Evolutionary conservation across 2,888 invertebrate genomes (phyloP), one percentile per base, ranked within the genome.

Genomic region (Pristionchus mayeri): DNA sequence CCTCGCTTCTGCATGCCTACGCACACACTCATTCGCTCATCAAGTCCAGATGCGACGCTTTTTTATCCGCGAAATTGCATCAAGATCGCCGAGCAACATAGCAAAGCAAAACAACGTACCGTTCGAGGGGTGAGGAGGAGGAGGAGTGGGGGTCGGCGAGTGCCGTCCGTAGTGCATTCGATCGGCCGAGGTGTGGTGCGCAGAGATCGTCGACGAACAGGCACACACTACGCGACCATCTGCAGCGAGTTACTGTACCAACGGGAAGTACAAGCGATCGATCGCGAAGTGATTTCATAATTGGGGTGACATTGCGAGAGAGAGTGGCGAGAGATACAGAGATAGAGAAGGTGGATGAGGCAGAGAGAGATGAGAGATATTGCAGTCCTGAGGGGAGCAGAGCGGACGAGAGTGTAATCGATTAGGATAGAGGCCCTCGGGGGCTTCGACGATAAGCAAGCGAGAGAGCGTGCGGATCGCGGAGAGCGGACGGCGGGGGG

Each of bases 41-140:
- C 63, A 63, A 63, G 63, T 37, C 34, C 63, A 63, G 63, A 63
- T 63, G 63, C 34, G 18, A 18, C 16, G 63, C 13, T 13, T 63
- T 16, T 63, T 34, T 63, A 4, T 71, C 30, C 24, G 21, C 16
- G 54, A 54, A 54, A 54, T 21, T 16, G n/a, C 54, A n/a, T n/a
- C 40, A 40, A 11, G 37, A 71, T 40, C 63, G 71, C 40, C 71
- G 40, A 44, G n/a, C n/a, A n/a, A n/a, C n/a, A 71, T 6, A n/a
- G 18, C 37, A 71, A 71, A 67, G n/a, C 13, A 30, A 63, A 63
- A 71, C n/a, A 18, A 71, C 71, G 7, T 4, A 71, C 71, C 71
- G 71, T 71, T 71, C 71, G 71, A 71, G 40, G 71, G 71, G 71
- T 71, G 71, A 71, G 71, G 30, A 71, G 71, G 30, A 71, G 71